These are phyloP conservation scores for Shargacucullia verbasci DNA, from an alignment of 2,888 invertebrate genomes.

Conservation along the genomic window DNA sequence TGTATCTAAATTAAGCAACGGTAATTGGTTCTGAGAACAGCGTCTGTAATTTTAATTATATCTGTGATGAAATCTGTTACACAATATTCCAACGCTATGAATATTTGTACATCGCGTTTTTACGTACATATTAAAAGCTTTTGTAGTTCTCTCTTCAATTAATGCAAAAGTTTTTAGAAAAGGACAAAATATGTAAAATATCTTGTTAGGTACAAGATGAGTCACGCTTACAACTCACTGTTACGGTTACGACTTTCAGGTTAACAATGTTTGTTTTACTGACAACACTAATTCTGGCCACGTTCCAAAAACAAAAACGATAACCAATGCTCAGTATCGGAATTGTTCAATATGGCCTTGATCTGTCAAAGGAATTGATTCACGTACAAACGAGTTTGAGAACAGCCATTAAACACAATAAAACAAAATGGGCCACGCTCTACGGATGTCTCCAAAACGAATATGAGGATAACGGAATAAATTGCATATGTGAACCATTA, in stretches of 20 bases:
- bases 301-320: slow-evolving; percentile 42
- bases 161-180: slow-evolving; percentile 11
- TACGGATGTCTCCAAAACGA: slow-evolving; percentile 57
- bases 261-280: slow-evolving; percentile 39
- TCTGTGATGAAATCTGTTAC: slow-evolving; percentile 24
- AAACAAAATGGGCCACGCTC: slow-evolving; percentile 57
- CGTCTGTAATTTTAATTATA: slow-evolving; percentile 15
- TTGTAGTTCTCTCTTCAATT: slow-evolving; percentile 10
- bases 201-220: too few relatives aligned
- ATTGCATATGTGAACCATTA: slow-evolving; percentile 71
- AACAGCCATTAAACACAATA: slow-evolving; percentile 55
- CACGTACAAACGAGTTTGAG: slow-evolving; percentile 49
- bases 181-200: too few relatives aligned
- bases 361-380: slow-evolving; percentile 53
- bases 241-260: slow-evolving; percentile 31
- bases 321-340: slow-evolving; percentile 35
- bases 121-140: slow-evolving; percentile 5
- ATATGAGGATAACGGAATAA: slow-evolving; percentile 66
- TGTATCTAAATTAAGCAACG: slow-evolving; percentile 22
- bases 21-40: slow-evolving; percentile 22
- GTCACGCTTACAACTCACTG: slow-evolving; percentile 38
- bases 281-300: slow-evolving; percentile 32
- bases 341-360: slow-evolving; percentile 49
- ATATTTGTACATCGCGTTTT: slow-evolving; percentile 1
- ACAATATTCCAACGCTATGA: neutral